These are phyloP conservation scores for Pantelozetes paolii DNA, from an alignment of 2,888 invertebrate genomes.

Conservation along the genomic window DNA sequence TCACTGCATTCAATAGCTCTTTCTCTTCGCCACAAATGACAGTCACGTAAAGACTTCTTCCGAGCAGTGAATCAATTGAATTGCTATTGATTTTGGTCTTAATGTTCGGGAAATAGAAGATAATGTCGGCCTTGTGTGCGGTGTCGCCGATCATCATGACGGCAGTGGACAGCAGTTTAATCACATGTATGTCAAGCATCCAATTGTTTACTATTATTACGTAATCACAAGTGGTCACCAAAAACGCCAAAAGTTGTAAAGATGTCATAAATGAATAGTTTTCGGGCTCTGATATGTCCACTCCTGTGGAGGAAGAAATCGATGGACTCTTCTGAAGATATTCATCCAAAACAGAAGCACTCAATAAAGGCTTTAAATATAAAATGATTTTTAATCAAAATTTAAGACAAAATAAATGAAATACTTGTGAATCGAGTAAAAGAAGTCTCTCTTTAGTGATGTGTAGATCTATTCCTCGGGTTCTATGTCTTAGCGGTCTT, in stretches of 20 bases:
- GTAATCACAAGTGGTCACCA: slow-evolving; percentile 43
- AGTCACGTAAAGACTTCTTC: slow-evolving; percentile 28
- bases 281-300: slow-evolving; percentile 43
- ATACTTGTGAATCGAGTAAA: slow-evolving; percentile 42
- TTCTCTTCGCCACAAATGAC: slow-evolving; percentile 40
- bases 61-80: slow-evolving; percentile 34
- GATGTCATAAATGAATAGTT: slow-evolving; percentile 42
- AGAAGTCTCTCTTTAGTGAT: slow-evolving; percentile 42
- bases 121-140: slow-evolving; percentile 39
- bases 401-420: not conserved
- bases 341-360: slow-evolving; percentile 44
- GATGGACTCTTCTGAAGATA: slow-evolving; percentile 32
- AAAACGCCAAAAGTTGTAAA: slow-evolving; percentile 43
- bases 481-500: slow-evolving; percentile 40
- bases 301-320: slow-evolving; percentile 21
- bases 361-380: slow-evolving; percentile 42
- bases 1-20: slow-evolving; percentile 23
- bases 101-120: slow-evolving; percentile 34
- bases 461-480: slow-evolving; percentile 43
- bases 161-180: slow-evolving; percentile 44
- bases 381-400: not conserved
- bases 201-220: slow-evolving; percentile 42
- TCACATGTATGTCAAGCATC: slow-evolving; percentile 43
- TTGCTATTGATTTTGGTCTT: slow-evolving; percentile 4
- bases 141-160: slow-evolving; percentile 44